These are phyloP conservation scores for Oncopodura yosiiana DNA, from an alignment of 1,140 invertebrate species.

Conservation along the genomic window DNA sequence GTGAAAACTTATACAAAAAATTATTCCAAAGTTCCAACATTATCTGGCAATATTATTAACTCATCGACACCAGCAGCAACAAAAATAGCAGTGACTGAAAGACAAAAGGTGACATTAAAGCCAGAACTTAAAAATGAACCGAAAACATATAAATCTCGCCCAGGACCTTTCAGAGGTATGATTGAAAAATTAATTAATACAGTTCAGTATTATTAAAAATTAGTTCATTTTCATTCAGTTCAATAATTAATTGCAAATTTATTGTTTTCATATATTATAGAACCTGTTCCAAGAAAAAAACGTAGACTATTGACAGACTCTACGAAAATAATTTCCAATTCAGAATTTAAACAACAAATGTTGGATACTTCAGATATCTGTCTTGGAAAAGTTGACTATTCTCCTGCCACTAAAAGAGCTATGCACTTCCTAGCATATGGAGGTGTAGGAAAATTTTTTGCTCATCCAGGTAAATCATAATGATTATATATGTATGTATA, in stretches of 20 bases:
- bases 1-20: not conserved
- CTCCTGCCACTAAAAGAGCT: conserved; percentile 32
- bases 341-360: conserved; percentile 35
- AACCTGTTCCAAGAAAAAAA: conserved; percentile 9
- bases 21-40: too few species aligned
- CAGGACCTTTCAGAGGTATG: not conserved
- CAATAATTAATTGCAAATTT: not conserved
- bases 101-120: not conserved
- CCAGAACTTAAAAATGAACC: not conserved
- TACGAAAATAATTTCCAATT: conserved; percentile 29
- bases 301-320: conserved; percentile 27
- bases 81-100: too few species aligned
- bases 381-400: conserved; percentile 28
- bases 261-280: too few species aligned
- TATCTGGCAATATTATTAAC: too few species aligned
- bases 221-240: not conserved
- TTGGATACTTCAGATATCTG: conserved; percentile 35
- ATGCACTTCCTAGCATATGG: conserved; percentile 30
- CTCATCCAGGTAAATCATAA: conserved; percentile 33
- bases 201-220: not conserved
- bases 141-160: not conserved
- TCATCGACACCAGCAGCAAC: too few species aligned
- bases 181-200: not conserved
- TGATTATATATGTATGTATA: not conserved
- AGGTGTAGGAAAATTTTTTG: conserved; percentile 34